phyloP scores from a whole-genome alignment of 2,113 vertebrate species.

The Etia nguti region DNA sequence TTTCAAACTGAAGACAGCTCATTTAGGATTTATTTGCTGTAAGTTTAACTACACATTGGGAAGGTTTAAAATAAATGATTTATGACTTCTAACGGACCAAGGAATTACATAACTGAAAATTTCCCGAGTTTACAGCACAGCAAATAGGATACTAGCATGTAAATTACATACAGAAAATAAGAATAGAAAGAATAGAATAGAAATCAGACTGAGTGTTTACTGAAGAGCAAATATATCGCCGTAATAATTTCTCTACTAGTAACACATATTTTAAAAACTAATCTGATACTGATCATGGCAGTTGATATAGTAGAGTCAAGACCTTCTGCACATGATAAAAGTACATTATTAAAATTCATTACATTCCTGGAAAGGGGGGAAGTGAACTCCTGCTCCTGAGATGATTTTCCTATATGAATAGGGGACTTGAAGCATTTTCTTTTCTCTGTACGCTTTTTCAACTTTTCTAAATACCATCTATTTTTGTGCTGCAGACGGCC shows the following conservation, averaged over 20 bases:
- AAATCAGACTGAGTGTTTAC: neutral
- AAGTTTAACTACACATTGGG: neutral
- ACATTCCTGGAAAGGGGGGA: neutral
- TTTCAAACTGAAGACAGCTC: neutral
- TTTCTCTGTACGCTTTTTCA: slow-evolving; percentile 3
- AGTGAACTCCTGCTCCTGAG: neutral
- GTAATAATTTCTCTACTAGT: neutral
- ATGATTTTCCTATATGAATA: neutral
- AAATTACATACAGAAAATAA: neutral
- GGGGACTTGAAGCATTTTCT: neutral
- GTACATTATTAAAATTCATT: neutral
- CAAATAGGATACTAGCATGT: neutral
- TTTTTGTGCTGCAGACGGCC: slow-evolving; percentile 40
- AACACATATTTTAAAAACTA: neutral
- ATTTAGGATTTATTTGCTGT: neutral
- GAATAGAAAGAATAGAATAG: neutral
- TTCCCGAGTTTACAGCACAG: neutral
- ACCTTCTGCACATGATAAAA: neutral
- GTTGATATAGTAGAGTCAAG: neutral
- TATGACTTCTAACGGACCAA: neutral
- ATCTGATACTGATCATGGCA: neutral
- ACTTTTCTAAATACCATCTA: slow-evolving; percentile 39
- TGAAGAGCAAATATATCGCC: neutral
- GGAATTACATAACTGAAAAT: neutral
- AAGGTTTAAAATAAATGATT: neutral